Evolutionary conservation across 2,888 invertebrate species (phyloP), one percentile per base, ranked within the genome.

Genomic region (Escarpia spicata): DNA sequence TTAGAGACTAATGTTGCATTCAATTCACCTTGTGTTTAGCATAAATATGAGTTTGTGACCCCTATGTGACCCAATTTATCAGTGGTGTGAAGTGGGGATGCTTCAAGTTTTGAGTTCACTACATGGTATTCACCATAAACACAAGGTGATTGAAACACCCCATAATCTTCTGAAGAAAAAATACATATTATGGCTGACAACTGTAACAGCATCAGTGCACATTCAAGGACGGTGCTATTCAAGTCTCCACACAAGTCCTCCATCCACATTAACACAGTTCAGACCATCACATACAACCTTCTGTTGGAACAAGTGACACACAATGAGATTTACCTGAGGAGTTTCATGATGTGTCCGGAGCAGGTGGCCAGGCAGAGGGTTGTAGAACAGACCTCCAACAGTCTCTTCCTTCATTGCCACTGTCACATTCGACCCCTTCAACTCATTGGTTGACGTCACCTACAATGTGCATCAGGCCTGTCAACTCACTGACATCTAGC

Each of bases 281-380:
- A 75, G 75, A 75, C 26, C 19, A 75, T 75, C 75, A 75, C 75
- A 75, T 75, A 26, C 75, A 75, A 75, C 75, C 75, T 75, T 75
- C 75, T 75, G 26, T 75, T 26, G 75, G n/a, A 26, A 26, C 75
- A 75, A 75, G 75, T 26, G 75, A 75, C 75, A 75, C 75, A 75
- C 26, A 75, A 1, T 75, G 75, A 75, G 75, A 75, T 75, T 75
- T 75, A 95, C 95, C 95, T 95, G 95, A 31, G 95, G 95, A 60
- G 44, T 91, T 10, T 92, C 91, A 92, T 95, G 94, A 3, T 93
- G 92, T 15, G 95, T 95, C n/a, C 93, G 91, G 43, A 95, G 93
- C 94, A 95, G 93, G 93, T 95, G 95, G 0, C 95, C 95, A 2
- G 94, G 94, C 12, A 96, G 95, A 3, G 95, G 95, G n/a, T 94